These are phyloP conservation scores for Cheirogaleus medius DNA, from an alignment of 2,113 vertebrate species.

Conservation along the genomic window DNA sequence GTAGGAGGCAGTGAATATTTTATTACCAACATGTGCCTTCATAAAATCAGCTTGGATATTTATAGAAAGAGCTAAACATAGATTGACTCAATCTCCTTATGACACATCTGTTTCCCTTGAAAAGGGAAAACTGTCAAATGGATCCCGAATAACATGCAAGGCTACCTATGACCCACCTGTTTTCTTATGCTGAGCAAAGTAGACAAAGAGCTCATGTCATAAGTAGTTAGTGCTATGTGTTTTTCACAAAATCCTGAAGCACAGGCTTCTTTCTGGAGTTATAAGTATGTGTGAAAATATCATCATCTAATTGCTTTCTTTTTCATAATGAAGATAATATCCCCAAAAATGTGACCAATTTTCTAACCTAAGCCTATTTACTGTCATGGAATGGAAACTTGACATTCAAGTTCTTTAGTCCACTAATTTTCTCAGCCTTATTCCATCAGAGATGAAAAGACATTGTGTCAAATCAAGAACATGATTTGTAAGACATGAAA, in stretches of 20 bases:
- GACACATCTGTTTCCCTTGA: background rate
- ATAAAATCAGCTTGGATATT: constrained; percentile 41
- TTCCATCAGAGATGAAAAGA: constrained; percentile 8
- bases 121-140: background rate
- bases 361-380: background rate
- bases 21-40: background rate
- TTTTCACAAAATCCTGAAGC: background rate
- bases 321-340: background rate
- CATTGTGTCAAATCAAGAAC: background rate
- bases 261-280: background rate
- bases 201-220: background rate
- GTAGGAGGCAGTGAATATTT: background rate
- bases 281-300: background rate
- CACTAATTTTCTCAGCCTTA: background rate
- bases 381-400: background rate
- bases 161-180: background rate
- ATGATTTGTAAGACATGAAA: background rate
- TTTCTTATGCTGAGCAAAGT: background rate
- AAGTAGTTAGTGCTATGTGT: background rate
- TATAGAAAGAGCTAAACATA: constrained; percentile 10
- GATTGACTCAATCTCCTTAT: background rate
- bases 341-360: background rate
- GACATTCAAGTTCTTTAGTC: background rate
- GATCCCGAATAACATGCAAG: background rate
- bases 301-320: background rate